Percentiles rank a stretch among this genome's conserved stretches.
Conservation (phyloP, 1,140 invertebrate genomes). For the Batillaria attramentaria region DNA sequence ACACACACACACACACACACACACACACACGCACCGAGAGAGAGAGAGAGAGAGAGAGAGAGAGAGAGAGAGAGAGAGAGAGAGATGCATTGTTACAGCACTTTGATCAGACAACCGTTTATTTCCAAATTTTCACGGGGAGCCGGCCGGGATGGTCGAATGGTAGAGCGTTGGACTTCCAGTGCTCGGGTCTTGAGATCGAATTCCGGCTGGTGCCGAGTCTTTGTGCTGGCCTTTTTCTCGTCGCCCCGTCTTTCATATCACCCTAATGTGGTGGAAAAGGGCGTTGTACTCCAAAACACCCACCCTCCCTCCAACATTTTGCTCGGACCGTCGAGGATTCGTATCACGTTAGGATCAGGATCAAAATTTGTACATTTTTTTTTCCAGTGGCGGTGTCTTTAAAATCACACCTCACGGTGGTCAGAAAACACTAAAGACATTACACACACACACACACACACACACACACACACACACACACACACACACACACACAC, state of each 20-base stretch:
- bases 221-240: not conserved
- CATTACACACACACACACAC: not conserved
- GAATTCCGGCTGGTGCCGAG: not conserved
- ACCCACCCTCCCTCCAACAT: not conserved
- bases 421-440: not conserved
- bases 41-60: conserved; percentile 10
- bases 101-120: not conserved
- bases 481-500: conserved; percentile 13
- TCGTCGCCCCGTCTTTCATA: too few species aligned
- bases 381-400: not conserved
- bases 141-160: not conserved
- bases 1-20: not conserved
- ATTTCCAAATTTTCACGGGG: not conserved
- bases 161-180: not conserved
- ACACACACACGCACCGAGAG: not conserved
- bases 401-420: not conserved
- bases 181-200: not conserved
- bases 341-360: not conserved
- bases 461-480: conserved; percentile 4
- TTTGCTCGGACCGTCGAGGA: not conserved
- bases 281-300: not conserved
- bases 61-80: not conserved
- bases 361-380: not conserved
- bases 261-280: too few species aligned
- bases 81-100: too few species aligned